These are phyloP conservation scores for Slavum lentiscoides DNA, from an alignment of 2,888 invertebrate species.

Conservation along the genomic window DNA sequence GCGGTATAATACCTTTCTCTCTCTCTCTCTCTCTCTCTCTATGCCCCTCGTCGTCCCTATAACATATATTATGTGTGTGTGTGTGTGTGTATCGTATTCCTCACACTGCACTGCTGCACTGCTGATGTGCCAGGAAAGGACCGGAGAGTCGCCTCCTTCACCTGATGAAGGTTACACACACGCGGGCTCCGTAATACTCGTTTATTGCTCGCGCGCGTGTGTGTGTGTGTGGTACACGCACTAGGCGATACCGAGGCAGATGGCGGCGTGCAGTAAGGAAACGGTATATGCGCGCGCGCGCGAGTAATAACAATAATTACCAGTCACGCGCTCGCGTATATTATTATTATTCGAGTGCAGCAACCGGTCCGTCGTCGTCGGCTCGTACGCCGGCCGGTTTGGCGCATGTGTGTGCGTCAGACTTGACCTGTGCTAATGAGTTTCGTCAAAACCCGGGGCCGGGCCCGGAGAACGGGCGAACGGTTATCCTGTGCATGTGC, in stretches of 20 bases:
- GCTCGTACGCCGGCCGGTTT: conserved; percentile 5
- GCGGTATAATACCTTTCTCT: not conserved
- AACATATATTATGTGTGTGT: no score
- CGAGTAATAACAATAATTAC: conserved; percentile 44
- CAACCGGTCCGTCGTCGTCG: conserved; percentile 38
- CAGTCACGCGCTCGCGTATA: not conserved
- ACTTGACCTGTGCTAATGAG: conserved; percentile 51
- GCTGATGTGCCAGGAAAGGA: no score
- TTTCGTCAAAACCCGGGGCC: conserved; percentile 26
- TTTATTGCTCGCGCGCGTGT: not conserved
- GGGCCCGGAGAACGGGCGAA: no score
- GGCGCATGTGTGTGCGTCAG: conserved; percentile 26
- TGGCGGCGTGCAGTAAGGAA: conserved; percentile 5
- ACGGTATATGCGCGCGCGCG: not conserved
- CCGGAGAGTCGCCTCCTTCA: not conserved
- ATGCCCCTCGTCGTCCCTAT: not conserved
- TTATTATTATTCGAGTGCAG: conserved; percentile 24
- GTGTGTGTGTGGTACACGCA: not conserved
- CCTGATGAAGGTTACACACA: conserved; percentile 26
- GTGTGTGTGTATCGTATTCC: no score
- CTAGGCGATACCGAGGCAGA: conserved; percentile 13
- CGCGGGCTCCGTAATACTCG: conserved; percentile 3
- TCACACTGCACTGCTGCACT: no score
- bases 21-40: no score
- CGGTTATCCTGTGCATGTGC: no score